Evolutionary conservation across 2,797 vertebrate species (phyloP).

Genomic region (Sparidentex hasta): DNA sequence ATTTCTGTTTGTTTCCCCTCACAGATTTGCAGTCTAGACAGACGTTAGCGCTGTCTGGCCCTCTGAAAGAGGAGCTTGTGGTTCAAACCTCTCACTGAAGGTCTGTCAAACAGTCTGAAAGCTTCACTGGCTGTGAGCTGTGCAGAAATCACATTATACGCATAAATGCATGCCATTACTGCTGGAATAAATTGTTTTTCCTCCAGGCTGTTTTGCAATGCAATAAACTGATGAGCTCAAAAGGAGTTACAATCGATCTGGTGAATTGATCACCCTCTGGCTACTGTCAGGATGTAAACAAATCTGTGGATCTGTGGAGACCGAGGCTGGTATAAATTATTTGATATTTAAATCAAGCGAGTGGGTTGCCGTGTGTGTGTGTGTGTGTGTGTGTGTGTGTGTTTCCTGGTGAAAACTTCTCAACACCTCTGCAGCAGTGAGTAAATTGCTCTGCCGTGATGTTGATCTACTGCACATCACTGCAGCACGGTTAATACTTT

Average conservation of each 20-base stretch:
- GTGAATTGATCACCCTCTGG: conserved; percentile 67
- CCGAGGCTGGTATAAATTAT: conserved; percentile 36
- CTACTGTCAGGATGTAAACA: conserved; percentile 65
- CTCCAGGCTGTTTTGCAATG: conserved; percentile 63
- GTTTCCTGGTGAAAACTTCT: background rate
- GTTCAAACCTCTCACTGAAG: conserved; percentile 29
- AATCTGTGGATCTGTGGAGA: conserved; percentile 45
- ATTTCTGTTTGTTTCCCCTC: background rate
- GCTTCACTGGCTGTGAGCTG: conserved; percentile 42
- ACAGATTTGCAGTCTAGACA: conserved; percentile 5
- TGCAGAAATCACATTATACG: conserved; percentile 57
- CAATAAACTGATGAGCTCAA: conserved; percentile 70
- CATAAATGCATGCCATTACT: conserved; percentile 58
- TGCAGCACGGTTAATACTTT: conserved; percentile 5
- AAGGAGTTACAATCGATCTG: conserved; percentile 68
- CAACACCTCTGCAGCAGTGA: background rate
- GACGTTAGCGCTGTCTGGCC: conserved; percentile 12
- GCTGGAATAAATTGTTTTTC: conserved; percentile 58
- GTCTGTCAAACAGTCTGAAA: conserved; percentile 29
- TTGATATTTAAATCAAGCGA: conserved; percentile 56
- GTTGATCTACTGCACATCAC: conserved; percentile 9
- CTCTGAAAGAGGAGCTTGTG: conserved; percentile 6
- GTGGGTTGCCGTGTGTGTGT: conserved; percentile 30
- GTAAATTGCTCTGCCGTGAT: background rate
- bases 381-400: too few relatives aligned